Evolutionary conservation across 2,797 vertebrate genomes (phyloP).

Genomic region (Spinus olivaceus): DNA sequence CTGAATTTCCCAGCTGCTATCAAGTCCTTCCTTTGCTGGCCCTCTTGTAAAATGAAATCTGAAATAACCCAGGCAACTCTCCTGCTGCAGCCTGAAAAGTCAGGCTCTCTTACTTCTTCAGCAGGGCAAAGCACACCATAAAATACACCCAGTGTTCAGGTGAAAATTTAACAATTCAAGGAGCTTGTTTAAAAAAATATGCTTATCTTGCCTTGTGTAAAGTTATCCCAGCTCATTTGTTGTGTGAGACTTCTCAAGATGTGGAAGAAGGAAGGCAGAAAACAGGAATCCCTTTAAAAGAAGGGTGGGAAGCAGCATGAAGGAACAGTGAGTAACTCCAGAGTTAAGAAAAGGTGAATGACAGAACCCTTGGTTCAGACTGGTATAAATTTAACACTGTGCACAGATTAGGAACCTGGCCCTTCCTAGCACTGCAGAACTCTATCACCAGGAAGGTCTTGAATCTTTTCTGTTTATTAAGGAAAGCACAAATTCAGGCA

Average conservation of each 20-base stretch:
- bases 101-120: neutral
- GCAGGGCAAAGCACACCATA: accelerated
- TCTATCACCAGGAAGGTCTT: neutral
- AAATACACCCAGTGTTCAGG: neutral
- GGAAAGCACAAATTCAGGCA: neutral
- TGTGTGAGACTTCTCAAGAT: neutral
- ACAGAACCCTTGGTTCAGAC: neutral
- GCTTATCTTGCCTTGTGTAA: neutral
- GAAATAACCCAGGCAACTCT: neutral
- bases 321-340: neutral
- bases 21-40: neutral
- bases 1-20: neutral
- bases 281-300: neutral
- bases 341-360: neutral
- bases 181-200: neutral
- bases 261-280: neutral
- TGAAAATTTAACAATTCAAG: neutral
- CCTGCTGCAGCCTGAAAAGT: neutral
- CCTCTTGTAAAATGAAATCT: neutral
- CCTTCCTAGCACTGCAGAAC: neutral
- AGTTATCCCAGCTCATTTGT: neutral
- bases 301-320: neutral
- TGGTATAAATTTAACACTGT: neutral
- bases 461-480: neutral
- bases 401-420: neutral